Evolutionary conservation across 2,797 vertebrate species (phyloP).

Genomic region (Diceros bicornis): DNA sequence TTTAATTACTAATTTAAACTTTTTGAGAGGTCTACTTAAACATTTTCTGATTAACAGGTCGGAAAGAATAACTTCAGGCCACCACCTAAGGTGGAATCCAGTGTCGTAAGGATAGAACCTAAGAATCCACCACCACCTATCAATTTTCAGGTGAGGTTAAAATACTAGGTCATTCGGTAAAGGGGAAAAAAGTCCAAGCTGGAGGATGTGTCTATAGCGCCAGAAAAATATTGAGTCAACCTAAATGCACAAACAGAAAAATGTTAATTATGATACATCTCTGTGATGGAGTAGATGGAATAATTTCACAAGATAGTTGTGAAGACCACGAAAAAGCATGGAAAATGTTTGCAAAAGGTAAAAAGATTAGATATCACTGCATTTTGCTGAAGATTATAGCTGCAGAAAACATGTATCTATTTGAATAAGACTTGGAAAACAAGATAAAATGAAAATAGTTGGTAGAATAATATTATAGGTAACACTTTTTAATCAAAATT

Average conservation of each 20-base stretch:
- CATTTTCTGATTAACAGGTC: constrained; percentile 91
- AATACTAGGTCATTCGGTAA: constrained; percentile 12
- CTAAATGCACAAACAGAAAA: constrained; percentile 42
- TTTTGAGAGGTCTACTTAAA: constrained; percentile 58
- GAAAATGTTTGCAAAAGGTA: constrained; percentile 13
- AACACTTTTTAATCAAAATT: constrained; percentile 32
- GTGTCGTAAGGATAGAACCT: constrained; percentile 98
- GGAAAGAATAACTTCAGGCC: constrained; percentile 99
- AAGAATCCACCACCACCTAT: constrained; percentile 98
- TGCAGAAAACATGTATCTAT: not conserved
- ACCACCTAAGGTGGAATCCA: constrained; percentile 99
- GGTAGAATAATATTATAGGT: constrained; percentile 13
- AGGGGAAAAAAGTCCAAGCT: not conserved
- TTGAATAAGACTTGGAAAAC: constrained; percentile 59
- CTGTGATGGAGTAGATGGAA: not conserved
- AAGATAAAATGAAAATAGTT: constrained; percentile 56
- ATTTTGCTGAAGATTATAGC: not conserved
- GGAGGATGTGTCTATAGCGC: not conserved
- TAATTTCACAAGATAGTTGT: constrained; percentile 34
- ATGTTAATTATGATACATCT: constrained; percentile 13
- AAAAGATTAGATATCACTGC: not conserved
- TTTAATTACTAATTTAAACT: constrained; percentile 62
- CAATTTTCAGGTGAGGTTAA: constrained; percentile 95
- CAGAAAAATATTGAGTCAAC: not conserved
- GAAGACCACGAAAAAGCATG: not conserved